These are phyloP conservation scores for Amniataba percoides DNA, from an alignment of 2,797 vertebrate species.

Conservation along the genomic window DNA sequence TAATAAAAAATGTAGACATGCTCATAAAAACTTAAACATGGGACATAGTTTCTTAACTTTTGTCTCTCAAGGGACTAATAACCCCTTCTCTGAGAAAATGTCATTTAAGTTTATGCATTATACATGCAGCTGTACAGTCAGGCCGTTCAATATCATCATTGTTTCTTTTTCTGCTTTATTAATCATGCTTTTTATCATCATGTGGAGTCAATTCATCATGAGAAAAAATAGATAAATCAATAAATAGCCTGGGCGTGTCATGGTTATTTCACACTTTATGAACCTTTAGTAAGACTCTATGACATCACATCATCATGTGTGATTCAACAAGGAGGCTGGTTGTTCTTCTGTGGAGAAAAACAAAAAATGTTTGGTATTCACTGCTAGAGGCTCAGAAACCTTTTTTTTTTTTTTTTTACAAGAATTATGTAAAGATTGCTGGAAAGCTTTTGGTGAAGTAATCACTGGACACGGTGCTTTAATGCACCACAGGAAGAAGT, in stretches of 20 bases:
- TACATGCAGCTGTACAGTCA: not conserved
- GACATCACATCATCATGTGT: not conserved
- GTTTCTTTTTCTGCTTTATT: too few species aligned
- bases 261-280: slow-evolving; percentile 7
- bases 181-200: not conserved
- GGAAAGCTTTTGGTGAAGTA: not conserved
- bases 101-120: not conserved
- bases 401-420: slow-evolving; percentile 1
- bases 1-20: slow-evolving; percentile 35
- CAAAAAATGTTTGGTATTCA: not conserved
- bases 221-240: not conserved
- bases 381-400: not conserved
- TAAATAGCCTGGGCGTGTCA: not conserved
- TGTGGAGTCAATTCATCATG: not conserved
- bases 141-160: not conserved
- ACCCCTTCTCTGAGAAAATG: not conserved
- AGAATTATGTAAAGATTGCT: not conserved
- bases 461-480: not conserved
- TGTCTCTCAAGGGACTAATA: not conserved
- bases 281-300: not conserved
- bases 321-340: not conserved
- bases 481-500: not conserved
- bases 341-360: not conserved
- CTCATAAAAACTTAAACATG: slow-evolving; percentile 34
- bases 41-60: not conserved